A percentile compares a stretch with the other conserved stretches of the same genome.
Conservation (phyloP, 2,797 vertebrate species). For the Cyclopterus lumpus region DNA sequence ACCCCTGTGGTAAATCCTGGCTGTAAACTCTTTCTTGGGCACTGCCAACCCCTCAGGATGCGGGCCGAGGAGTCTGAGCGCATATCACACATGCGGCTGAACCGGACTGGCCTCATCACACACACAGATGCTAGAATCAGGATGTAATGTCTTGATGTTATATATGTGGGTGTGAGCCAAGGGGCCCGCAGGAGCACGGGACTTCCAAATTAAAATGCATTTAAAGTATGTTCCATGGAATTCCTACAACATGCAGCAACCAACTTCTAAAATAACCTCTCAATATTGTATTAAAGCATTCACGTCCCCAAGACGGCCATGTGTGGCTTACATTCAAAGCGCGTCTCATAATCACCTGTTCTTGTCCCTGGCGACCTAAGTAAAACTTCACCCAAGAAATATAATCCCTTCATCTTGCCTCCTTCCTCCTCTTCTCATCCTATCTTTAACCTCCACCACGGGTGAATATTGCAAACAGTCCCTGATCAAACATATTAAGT, state of each 20-base stretch:
- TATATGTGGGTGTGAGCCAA: conserved; percentile 54
- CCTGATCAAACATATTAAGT: conserved; percentile 53
- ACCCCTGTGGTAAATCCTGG: conserved; percentile 71
- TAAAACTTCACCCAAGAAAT: conserved; percentile 56
- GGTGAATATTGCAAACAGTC: conserved; percentile 46
- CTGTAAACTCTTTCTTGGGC: conserved; percentile 64
- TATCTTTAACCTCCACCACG: conserved; percentile 57
- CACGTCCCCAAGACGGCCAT: conserved; percentile 38
- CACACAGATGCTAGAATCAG: conserved; percentile 60
- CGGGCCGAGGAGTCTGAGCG: conserved; percentile 47
- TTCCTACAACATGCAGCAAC: conserved; percentile 31
- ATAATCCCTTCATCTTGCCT: conserved; percentile 63
- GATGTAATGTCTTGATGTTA: conserved; percentile 63
- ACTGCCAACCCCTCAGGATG: conserved; percentile 50
- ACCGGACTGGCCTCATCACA: conserved; percentile 49
- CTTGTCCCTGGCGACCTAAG: conserved; percentile 47
- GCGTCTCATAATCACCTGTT: conserved; percentile 61
- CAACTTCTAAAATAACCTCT: conserved; percentile 52
- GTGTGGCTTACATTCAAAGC: conserved; percentile 55
- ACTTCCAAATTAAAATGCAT: conserved; percentile 50
- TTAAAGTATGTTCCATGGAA: conserved; percentile 33
- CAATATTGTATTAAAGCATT: conserved; percentile 46
- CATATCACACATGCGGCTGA: conserved; percentile 60
- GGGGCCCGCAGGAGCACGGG: conserved; percentile 9
- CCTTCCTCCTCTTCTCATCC: conserved; percentile 27